phyloP scores from a whole-genome alignment of 2,888 invertebrate genomes.

The Monopis laevigella region DNA sequence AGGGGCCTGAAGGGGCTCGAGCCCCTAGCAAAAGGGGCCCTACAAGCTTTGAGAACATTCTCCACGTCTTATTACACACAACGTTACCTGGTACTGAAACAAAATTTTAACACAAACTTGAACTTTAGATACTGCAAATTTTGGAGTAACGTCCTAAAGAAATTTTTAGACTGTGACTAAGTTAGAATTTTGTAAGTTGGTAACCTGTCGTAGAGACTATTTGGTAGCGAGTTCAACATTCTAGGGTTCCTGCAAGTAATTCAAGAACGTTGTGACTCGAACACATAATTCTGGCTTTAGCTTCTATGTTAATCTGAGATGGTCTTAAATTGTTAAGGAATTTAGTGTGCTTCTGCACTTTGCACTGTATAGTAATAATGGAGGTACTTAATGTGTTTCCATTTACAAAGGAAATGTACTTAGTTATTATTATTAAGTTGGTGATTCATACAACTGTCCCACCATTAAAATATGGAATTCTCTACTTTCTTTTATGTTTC shows the following conservation, averaged over 20 bases:
- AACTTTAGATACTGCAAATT: slow-evolving; percentile 17
- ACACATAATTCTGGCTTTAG: slow-evolving; percentile 47
- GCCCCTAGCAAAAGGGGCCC: slow-evolving; percentile 49
- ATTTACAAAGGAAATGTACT: too few relatives aligned
- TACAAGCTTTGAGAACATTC: slow-evolving; percentile 47
- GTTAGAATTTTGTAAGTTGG: slow-evolving; percentile 22
- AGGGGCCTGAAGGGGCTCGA: slow-evolving; percentile 49
- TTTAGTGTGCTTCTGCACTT: neutral
- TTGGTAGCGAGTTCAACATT: slow-evolving; percentile 30
- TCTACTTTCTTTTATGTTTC: too few relatives aligned
- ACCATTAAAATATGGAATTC: too few relatives aligned
- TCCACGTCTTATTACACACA: slow-evolving; percentile 40
- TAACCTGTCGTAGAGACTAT: slow-evolving; percentile 26
- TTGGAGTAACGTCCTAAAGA: slow-evolving; percentile 16
- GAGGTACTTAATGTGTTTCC: too few relatives aligned
- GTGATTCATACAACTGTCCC: too few relatives aligned
- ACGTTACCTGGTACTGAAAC: slow-evolving; percentile 29
- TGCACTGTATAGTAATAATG: too few relatives aligned
- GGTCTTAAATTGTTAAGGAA: slow-evolving; percentile 43
- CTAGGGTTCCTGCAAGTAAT: slow-evolving; percentile 23
- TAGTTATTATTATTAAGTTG: too few relatives aligned
- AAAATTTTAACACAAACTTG: neutral
- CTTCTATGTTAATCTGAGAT: slow-evolving; percentile 55
- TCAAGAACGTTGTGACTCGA: slow-evolving; percentile 32
- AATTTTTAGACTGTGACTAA: slow-evolving; percentile 25